Evolutionary conservation across 2,797 vertebrate species (phyloP).

Genomic region (Eulemur mongoz): DNA sequence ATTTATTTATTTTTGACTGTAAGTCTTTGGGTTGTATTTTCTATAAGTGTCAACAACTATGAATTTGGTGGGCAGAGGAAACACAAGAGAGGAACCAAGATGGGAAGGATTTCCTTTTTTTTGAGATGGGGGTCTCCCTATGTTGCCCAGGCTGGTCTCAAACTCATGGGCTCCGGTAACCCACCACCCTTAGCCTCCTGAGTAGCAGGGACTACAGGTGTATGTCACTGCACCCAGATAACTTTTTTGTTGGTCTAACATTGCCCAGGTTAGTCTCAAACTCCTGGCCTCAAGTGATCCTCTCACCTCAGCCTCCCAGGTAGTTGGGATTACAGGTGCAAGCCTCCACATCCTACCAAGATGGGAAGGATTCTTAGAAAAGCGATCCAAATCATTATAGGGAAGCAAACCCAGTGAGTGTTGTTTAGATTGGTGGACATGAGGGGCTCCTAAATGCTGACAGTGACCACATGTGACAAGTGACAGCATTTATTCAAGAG

Average conservation of each 20-base stretch:
- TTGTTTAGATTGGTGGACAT: background rate
- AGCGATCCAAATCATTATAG: background rate
- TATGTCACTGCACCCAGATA: background rate
- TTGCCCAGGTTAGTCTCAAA: background rate
- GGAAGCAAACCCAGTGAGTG: background rate
- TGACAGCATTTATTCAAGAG: conserved; percentile 6
- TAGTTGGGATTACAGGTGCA: background rate
- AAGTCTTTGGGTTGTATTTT: conserved; percentile 62
- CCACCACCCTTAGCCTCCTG: background rate
- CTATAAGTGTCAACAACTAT: background rate
- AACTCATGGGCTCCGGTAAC: background rate
- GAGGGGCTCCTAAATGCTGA: background rate
- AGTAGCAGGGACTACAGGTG: background rate
- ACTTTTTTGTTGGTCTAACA: background rate
- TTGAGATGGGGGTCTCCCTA: background rate
- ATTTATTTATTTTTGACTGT: background rate
- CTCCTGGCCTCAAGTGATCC: background rate
- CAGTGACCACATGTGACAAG: background rate
- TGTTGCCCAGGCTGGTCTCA: background rate
- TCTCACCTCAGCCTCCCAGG: background rate
- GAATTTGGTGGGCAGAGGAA: background rate
- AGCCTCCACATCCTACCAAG: background rate
- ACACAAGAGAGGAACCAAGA: background rate
- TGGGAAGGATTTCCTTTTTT: background rate
- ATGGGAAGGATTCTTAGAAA: background rate